Evolutionary conservation across 2,888 invertebrate genomes (phyloP).

Genomic region (Perizoma affinitatum): DNA sequence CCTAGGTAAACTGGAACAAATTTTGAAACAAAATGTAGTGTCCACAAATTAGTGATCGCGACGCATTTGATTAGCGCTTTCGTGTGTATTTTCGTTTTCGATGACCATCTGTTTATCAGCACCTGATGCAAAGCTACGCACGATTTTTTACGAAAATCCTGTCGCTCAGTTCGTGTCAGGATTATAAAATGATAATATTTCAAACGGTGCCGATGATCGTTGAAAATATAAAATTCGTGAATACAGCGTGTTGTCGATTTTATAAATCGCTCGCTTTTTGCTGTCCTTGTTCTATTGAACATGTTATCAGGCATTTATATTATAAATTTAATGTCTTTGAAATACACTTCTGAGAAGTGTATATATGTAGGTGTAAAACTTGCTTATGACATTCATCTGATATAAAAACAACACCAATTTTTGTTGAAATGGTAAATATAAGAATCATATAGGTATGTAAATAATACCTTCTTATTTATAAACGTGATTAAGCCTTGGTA

Average conservation of each 20-base stretch:
- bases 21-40: too few species aligned
- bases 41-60: too few species aligned
- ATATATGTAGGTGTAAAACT: slow-evolving; percentile 60
- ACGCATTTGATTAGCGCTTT: too few species aligned
- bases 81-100: slow-evolving; percentile 2
- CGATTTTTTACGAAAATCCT: slow-evolving; percentile 66
- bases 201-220: slow-evolving; percentile 21
- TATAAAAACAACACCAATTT: slow-evolving; percentile 15
- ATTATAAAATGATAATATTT: slow-evolving; percentile 10
- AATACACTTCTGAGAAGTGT: slow-evolving; percentile 71
- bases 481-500: too few species aligned
- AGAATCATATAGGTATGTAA: background rate
- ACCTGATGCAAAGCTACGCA: slow-evolving; percentile 55
- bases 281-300: slow-evolving; percentile 31
- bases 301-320: slow-evolving; percentile 53
- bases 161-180: slow-evolving; percentile 47
- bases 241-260: slow-evolving; percentile 32
- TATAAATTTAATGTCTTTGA: slow-evolving; percentile 31
- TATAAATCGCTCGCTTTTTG: slow-evolving; percentile 35
- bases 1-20: too few species aligned
- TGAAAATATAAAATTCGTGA: slow-evolving; percentile 24
- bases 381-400: slow-evolving; percentile 27
- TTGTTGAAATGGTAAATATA: slow-evolving; percentile 7
- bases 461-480: too few species aligned
- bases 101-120: slow-evolving; percentile 2